phyloP scores from a whole-genome alignment of 1,140 invertebrate genomes.

The Pogonomyrmex barbatus region DNA sequence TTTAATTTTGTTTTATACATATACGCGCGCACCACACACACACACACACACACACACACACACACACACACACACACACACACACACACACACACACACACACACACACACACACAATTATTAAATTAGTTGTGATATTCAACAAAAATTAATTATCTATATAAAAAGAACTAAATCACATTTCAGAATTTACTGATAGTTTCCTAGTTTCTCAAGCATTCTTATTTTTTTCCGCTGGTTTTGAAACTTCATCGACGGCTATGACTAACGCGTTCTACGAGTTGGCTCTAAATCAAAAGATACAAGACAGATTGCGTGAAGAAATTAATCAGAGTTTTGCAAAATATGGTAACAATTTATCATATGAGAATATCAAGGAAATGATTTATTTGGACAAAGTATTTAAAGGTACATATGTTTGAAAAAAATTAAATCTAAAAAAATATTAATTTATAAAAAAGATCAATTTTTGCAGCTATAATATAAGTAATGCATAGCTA shows the following conservation, averaged over 20 bases:
- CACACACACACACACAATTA: neutral
- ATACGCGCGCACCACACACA: no score
- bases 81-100: no score
- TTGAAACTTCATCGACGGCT: conserved; percentile 88
- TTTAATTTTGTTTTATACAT: no score
- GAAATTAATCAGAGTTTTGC: conserved; percentile 67
- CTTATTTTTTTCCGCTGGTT: conserved; percentile 86
- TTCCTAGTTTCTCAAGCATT: conserved; percentile 82
- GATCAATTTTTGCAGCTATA: neutral
- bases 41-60: no score
- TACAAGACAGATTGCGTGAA: neutral
- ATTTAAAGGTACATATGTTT: conserved; percentile 70
- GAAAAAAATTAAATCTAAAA: neutral
- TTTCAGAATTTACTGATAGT: conserved; percentile 76
- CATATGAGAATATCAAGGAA: conserved; percentile 72
- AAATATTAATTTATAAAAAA: neutral
- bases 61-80: no score
- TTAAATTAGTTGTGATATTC: neutral
- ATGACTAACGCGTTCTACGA: conserved; percentile 83
- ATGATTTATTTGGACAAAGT: conserved; percentile 79
- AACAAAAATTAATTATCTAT: neutral
- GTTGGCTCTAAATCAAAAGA: neutral
- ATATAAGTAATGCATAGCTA: neutral
- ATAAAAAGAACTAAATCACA: neutral
- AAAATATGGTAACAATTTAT: conserved; percentile 67